phyloP scores from a whole-genome alignment of 2,888 invertebrate genomes.

The Drymonia ruficornis region DNA sequence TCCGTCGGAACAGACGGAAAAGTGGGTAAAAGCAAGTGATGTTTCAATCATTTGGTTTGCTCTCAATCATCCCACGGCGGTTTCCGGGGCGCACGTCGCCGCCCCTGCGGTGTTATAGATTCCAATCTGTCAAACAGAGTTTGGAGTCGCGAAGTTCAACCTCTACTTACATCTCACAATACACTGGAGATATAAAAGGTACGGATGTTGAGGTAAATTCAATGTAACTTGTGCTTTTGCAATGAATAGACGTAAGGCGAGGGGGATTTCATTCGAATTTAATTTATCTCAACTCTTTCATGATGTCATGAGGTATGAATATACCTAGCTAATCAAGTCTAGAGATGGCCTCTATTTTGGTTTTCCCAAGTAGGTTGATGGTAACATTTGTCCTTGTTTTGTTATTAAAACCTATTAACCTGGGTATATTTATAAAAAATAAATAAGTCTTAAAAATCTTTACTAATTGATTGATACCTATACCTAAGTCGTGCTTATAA shows the following conservation, averaged over 20 bases:
- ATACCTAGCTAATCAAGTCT: too few relatives aligned
- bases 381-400: too few relatives aligned
- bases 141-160: conserved; percentile 33
- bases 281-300: too few relatives aligned
- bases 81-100: conserved; percentile 22
- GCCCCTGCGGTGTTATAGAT: conserved; percentile 42
- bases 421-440: too few relatives aligned
- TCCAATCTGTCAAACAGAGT: conserved; percentile 48
- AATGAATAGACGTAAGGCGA: not conserved
- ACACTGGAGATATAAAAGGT: conserved; percentile 35
- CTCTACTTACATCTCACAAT: conserved; percentile 26
- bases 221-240: conserved; percentile 1
- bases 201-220: not conserved
- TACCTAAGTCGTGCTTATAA: too few relatives aligned
- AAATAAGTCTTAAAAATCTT: too few relatives aligned
- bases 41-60: conserved; percentile 35
- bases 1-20: conserved; percentile 2
- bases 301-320: too few relatives aligned
- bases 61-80: conserved; percentile 31
- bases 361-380: too few relatives aligned
- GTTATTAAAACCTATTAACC: too few relatives aligned
- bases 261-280: not conserved
- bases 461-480: too few relatives aligned
- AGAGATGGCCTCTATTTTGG: too few relatives aligned
- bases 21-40: conserved; percentile 26